Evolutionary conservation across 2,797 vertebrate species (phyloP).

Genomic region (Xerus rutilus): DNA sequence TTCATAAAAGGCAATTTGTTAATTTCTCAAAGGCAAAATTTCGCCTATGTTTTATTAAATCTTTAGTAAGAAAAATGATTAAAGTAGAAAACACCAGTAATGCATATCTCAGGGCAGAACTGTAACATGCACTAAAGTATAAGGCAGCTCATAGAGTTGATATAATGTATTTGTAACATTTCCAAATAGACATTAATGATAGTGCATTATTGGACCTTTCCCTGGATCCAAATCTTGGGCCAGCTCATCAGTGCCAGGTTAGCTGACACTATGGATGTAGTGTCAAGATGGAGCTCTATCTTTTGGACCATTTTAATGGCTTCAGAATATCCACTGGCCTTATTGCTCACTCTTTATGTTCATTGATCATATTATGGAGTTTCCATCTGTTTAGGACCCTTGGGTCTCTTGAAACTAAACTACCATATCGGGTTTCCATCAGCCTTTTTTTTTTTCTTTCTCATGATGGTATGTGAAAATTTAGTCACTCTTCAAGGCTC

Average conservation of each 20-base stretch:
- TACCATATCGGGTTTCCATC: neutral
- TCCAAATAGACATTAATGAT: neutral
- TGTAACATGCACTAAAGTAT: fast-evolving
- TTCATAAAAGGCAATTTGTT: neutral
- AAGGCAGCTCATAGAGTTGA: neutral
- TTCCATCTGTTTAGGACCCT: neutral
- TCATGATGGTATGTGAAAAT: neutral
- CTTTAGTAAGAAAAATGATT: neutral
- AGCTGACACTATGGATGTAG: no score
- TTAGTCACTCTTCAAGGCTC: neutral
- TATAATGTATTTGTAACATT: neutral
- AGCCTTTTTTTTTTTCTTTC: neutral
- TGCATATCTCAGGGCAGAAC: neutral
- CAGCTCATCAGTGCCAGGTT: neutral
- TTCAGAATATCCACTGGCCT: neutral
- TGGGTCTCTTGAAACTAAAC: neutral
- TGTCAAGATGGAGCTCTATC: neutral
- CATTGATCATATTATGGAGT: neutral
- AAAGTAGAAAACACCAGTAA: neutral
- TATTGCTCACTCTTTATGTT: neutral
- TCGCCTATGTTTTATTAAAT: neutral
- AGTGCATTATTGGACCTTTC: neutral
- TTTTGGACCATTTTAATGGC: neutral
- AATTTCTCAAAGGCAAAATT: neutral
- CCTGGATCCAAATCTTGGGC: neutral